These are phyloP conservation scores for Cosmorhoe ocellata DNA, from an alignment of 2,888 invertebrate species.

Conservation along the genomic window DNA sequence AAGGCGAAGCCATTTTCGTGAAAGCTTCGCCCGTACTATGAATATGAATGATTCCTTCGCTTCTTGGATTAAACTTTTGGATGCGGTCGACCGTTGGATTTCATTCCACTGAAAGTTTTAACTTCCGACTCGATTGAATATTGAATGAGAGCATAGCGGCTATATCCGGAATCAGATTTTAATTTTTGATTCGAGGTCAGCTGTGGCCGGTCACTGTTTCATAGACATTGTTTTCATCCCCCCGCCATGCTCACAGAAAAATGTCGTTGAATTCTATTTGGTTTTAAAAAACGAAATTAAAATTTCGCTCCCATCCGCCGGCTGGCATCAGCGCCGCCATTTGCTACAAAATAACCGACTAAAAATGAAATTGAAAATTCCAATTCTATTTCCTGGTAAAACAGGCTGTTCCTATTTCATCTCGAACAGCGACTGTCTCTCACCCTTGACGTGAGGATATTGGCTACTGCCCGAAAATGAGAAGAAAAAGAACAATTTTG, in stretches of 20 bases:
- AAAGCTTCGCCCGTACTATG: slow-evolving; percentile 74
- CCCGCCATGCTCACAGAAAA: not conserved
- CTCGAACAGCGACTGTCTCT: slow-evolving; percentile 60
- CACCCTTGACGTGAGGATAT: slow-evolving; percentile 73
- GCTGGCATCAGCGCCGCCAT: slow-evolving; percentile 44
- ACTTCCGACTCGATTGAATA: slow-evolving; percentile 25
- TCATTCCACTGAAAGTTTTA: slow-evolving; percentile 35
- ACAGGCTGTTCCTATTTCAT: slow-evolving; percentile 72
- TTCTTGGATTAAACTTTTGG: slow-evolving; percentile 74
- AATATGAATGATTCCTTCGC: slow-evolving; percentile 76
- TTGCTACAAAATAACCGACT: slow-evolving; percentile 58
- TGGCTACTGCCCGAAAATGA: slow-evolving; percentile 74
- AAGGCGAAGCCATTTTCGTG: slow-evolving; percentile 75
- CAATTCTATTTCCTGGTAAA: slow-evolving; percentile 74
- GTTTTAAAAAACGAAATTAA: slow-evolving; percentile 19
- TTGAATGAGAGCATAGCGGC: slow-evolving; percentile 24
- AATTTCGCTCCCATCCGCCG: slow-evolving; percentile 17
- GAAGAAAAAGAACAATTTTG: slow-evolving; percentile 78
- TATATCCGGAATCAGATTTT: slow-evolving; percentile 25
- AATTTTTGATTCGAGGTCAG: slow-evolving; percentile 23
- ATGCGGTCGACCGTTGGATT: slow-evolving; percentile 42
- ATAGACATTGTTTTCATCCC: slow-evolving; percentile 7
- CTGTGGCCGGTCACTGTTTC: not conserved
- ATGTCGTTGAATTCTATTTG: slow-evolving; percentile 7
- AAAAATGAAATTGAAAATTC: slow-evolving; percentile 72